These are phyloP conservation scores for Coccyzus lansbergi DNA, from an alignment of 2,797 vertebrate genomes.

Conservation along the genomic window DNA sequence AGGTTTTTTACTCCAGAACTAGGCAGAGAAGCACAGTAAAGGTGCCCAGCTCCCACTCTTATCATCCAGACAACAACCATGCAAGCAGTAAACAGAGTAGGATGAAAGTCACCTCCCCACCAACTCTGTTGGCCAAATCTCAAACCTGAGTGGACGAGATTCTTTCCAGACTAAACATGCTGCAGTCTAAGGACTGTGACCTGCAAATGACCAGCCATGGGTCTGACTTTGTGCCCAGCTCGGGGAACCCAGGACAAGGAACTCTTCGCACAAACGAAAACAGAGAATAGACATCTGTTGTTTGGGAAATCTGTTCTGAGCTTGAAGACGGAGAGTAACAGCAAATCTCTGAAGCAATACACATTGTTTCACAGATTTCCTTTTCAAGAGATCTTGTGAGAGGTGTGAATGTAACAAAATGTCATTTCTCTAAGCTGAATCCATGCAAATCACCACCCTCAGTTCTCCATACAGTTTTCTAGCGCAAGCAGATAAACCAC, in stretches of 20 bases:
- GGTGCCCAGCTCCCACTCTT: background rate
- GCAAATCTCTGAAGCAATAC: conserved; percentile 45
- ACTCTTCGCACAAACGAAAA: background rate
- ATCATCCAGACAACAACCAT: background rate
- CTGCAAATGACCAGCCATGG: background rate
- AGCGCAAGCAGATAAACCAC: background rate
- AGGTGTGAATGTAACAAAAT: conserved; percentile 58
- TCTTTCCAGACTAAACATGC: background rate
- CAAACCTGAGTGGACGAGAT: background rate
- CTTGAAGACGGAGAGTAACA: conserved; percentile 46
- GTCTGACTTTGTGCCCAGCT: background rate
- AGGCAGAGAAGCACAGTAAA: background rate
- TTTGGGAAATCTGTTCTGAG: conserved; percentile 42
- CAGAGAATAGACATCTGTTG: conserved; percentile 28
- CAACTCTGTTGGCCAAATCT: background rate
- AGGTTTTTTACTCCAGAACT: background rate
- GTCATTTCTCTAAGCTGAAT: background rate
- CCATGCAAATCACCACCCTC: background rate
- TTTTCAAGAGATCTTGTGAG: conserved; percentile 42
- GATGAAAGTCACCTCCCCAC: background rate
- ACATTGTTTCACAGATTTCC: conserved; percentile 66
- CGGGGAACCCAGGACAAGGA: background rate
- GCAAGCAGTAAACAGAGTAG: background rate
- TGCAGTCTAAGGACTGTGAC: background rate
- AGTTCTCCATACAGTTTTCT: background rate